phyloP scores from a whole-genome alignment of 2,888 invertebrate species.

The Nezara viridula region DNA sequence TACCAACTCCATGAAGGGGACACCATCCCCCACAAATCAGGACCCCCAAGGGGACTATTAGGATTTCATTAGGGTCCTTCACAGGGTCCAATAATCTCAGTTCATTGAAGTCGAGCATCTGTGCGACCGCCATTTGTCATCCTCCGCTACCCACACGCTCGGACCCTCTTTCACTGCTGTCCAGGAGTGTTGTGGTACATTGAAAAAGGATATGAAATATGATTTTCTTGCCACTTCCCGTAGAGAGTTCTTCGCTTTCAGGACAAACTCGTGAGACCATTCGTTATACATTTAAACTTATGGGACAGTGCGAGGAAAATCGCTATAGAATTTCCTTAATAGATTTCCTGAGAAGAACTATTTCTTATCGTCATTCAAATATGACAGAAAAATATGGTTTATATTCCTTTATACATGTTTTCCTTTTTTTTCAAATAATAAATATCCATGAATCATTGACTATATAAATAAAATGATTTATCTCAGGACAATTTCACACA shows the following conservation, averaged over 20 bases:
- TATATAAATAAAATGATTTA: too few relatives aligned
- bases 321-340: not conserved
- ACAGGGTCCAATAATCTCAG: not conserved
- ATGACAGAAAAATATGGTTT: not conserved
- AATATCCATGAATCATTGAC: too few relatives aligned
- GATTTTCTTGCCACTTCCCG: not conserved
- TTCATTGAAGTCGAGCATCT: conserved; percentile 1
- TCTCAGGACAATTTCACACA: too few relatives aligned
- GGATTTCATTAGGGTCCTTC: conserved; percentile 6
- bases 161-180: too few relatives aligned
- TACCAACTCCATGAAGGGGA: not conserved
- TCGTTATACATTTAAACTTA: not conserved
- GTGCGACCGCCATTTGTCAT: not conserved
- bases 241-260: not conserved
- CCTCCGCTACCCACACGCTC: not conserved
- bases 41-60: not conserved
- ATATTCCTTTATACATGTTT: not conserved
- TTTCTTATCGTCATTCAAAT: not conserved
- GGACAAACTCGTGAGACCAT: not conserved
- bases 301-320: not conserved
- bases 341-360: not conserved
- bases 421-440: not conserved
- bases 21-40: not conserved
- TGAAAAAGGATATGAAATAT: not conserved
- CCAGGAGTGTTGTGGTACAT: not conserved